Conservation (phyloP, 2,797 vertebrate genomes). For the Eulemur mongoz region DNA sequence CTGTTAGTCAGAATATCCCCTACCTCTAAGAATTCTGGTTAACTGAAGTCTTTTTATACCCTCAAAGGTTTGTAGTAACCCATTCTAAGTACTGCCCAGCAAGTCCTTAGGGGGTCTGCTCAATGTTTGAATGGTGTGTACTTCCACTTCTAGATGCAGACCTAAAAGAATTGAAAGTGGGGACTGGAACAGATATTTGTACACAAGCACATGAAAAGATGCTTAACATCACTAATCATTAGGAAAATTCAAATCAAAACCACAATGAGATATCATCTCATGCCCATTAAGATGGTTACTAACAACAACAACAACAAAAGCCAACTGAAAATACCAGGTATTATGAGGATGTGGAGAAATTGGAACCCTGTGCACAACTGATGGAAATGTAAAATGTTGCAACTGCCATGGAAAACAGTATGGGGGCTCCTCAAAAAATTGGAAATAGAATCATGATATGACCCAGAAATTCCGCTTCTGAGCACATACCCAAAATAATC, state of each 20-base stretch:
- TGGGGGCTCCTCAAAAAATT: neutral
- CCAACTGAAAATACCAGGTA: neutral
- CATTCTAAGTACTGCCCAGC: neutral
- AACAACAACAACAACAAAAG: neutral
- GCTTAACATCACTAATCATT: neutral
- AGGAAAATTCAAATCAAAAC: conserved; percentile 9
- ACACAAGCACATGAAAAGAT: neutral
- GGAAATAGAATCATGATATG: neutral
- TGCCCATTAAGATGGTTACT: neutral
- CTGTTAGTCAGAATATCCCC: neutral
- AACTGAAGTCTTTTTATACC: neutral
- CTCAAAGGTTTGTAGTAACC: neutral
- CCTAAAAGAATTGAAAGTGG: neutral
- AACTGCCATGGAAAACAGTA: neutral
- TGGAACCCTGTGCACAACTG: neutral
- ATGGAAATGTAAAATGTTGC: neutral
- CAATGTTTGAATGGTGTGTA: rapidly evolving
- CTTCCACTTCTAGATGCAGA: neutral
- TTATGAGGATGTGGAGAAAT: neutral
- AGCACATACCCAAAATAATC: neutral
- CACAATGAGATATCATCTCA: neutral
- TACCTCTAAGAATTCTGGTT: neutral
- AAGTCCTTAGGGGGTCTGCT: neutral
- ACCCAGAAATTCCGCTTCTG: neutral
- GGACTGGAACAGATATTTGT: neutral